phyloP scores from a whole-genome alignment of 2,113 vertebrate species.

The Eupsittula cactorum region DNA sequence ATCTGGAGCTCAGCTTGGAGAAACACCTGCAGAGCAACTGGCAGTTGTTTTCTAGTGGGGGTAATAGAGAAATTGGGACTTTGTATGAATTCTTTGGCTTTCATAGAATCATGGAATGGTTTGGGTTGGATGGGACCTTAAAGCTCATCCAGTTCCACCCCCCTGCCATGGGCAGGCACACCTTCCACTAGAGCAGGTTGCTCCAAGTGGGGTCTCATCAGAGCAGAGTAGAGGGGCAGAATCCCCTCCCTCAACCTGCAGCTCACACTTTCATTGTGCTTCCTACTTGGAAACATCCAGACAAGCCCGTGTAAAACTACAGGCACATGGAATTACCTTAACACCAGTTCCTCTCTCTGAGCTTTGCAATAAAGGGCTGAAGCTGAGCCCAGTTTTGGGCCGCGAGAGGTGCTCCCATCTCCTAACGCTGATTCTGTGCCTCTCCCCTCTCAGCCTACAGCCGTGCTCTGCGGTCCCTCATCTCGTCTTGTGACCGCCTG shows the following conservation, averaged over 20 bases:
- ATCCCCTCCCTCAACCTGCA: background rate
- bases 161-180: background rate
- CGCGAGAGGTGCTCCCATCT: rapidly evolving
- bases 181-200: background rate
- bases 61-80: background rate
- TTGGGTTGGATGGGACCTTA: background rate
- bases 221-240: background rate
- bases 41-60: background rate
- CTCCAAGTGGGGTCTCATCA: background rate
- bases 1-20: background rate
- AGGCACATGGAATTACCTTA: rapidly evolving
- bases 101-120: background rate
- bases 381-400: background rate
- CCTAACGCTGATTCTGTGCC: background rate
- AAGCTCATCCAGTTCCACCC: background rate
- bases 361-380: background rate
- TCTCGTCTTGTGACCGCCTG: conserved; percentile 75
- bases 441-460: conserved; percentile 78
- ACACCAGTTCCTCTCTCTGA: background rate
- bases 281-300: rapidly evolving
- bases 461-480: conserved; percentile 80
- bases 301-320: background rate
- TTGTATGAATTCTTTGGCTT: background rate
- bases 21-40: background rate
- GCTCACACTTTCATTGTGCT: background rate